Evolutionary conservation across 2,797 vertebrate species (phyloP), one percentile per base, ranked within the genome.

Genomic region (Sebastolobus altivelis): DNA sequence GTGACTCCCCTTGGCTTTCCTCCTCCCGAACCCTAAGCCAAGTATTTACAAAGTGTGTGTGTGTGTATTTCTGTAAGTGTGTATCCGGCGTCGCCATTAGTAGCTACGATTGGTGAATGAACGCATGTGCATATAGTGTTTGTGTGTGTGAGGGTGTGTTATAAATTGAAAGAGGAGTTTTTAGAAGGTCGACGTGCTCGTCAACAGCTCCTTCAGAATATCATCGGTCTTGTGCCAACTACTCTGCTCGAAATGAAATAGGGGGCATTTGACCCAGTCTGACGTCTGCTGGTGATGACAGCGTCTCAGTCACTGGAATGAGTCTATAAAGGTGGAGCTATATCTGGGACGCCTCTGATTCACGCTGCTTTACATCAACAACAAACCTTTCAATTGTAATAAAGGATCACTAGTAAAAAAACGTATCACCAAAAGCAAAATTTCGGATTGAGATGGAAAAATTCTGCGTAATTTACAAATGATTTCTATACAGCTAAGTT

Each of bases 11-110:
- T 87, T 93, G 88, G 91, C 88, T 87, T 79, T 87, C 87, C 85
- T 86, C 81, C 70, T 75, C 52, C 77, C 49, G 33, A 86, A 82
- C 72, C 72, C 67, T 78, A 82, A 73, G 87, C 92, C 92, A 92
- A 92, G 84, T 88, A 89, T 90, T 93, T 93, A 87, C 81, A 89
- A 90, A 83, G 83, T 87, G 87, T 85, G 72, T 70, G 80, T 88
- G 71, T 84, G 87, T 80, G 84, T 76, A 81, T 87, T 81, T 81
- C 74, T 86, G 85, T 87, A 68, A 82, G 82, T 84, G 88, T 84
- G 87, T 81, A 77, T 87, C 80, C 43, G 58, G 61, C 46, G 0
- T 76, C 22, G 70, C 79, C 75, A 20, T 90, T 74, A 82, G 86
- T 74, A 29, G 46, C 46, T 49, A 20, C 31, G 3, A 79, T 78